Evolutionary conservation across 2,797 vertebrate species (phyloP), one percentile per base, ranked within the genome.

Genomic region (Sparus aurata): DNA sequence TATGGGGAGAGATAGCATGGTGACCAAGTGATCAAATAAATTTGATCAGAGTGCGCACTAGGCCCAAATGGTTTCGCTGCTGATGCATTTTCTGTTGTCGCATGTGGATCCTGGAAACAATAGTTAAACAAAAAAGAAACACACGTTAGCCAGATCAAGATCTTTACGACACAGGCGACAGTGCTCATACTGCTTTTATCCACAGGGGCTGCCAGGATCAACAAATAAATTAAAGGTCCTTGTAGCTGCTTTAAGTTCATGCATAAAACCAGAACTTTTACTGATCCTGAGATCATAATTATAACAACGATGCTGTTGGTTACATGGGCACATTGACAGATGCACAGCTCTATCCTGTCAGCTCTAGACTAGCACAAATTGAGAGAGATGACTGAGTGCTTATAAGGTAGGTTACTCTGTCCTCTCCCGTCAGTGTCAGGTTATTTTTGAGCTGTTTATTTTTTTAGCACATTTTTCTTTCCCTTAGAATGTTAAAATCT

Each of bases 401-500:
- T 46, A 11, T 46, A 27, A 61, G 63, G 53, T 66, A 62, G 43
- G 43, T 77, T 63, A 65, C 43, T 64, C 76, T 23, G 63, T 80
- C 59, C 70, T 82, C 54, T 69, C 41, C 50, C 55, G 25, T 83
- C 64, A 79, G 10, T 71, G 72, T 82, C 75, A 67, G 11, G 34
- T 79, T 84, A 69, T 68, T 79, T 84, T 69, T 76, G 0, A 72
- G 65, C 59, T 54, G 69, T 79, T 82, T 64, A 45, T 63, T 69
- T 75, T 72, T 20, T 72, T 27, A 61, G 65, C 59, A 13, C 9
- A 57, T 80, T 72, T 83, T 45, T 54, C 82, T 61, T 80, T 9
- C 34, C 34, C 34, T 79, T 63, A 30, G 49, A 3, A 47, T 30
- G 22, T 75, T 25, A 83, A 79, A 59, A 52, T 76, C 54, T 78